A percentile compares a stretch with the other conserved stretches of the same genome.
Evolutionary conservation across 2,113 vertebrate species (phyloP).

Genomic region (Xenopus tropicalis): UCB_Xtro_10.0 CM004446.2:131836501-131837000

Average conservation of each 20-base stretch:
- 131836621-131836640: fast-evolving
- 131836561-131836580: conserved; percentile 96
- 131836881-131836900: too few relatives aligned
- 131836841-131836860: too few relatives aligned
- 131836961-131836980: too few relatives aligned
- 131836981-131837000: too few relatives aligned
- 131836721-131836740: conserved; percentile 95
- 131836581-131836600: conserved; percentile 74
- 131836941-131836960: too few relatives aligned
- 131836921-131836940: too few relatives aligned
- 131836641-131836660: background rate
- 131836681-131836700: conserved; percentile 98
- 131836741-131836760: conserved; percentile 88
- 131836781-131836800: fast-evolving
- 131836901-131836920: too few relatives aligned
- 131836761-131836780: conserved; percentile 86
- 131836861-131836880: too few relatives aligned
- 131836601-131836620: fast-evolving
- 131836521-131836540: conserved; percentile 98
- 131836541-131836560: conserved; percentile 91
- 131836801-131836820: background rate
- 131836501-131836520: conserved; percentile 97
- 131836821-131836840: background rate
- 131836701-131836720: conserved; percentile 97
- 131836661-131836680: conserved; percentile 61